phyloP scores from a whole-genome alignment of 2,797 vertebrate genomes.

The Salarias fasciatus region DNA sequence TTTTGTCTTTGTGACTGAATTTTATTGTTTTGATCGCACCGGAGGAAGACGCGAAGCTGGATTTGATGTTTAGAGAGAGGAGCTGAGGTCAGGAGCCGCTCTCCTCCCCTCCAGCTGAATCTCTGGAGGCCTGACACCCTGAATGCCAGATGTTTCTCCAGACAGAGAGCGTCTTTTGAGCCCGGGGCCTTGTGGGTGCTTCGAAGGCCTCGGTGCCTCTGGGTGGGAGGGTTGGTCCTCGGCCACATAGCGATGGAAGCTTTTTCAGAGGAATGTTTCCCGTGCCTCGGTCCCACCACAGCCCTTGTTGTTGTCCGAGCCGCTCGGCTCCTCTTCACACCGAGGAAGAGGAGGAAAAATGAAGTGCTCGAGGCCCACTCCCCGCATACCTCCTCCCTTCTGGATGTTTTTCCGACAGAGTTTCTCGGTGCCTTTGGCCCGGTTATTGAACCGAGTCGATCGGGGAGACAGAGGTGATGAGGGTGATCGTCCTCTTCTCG shows the following conservation, averaged over 20 bases:
- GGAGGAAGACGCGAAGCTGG: neutral
- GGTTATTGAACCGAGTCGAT: neutral
- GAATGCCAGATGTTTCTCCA: constrained; percentile 79
- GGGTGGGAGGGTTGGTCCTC: constrained; percentile 81
- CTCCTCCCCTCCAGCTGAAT: constrained; percentile 67
- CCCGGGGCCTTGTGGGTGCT: constrained; percentile 81
- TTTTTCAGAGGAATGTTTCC: constrained; percentile 87
- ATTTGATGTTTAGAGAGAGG: neutral
- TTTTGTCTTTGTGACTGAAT: no score
- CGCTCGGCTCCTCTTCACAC: constrained; percentile 64
- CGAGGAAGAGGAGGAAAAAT: constrained; percentile 68
- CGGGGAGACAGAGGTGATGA: constrained; percentile 4
- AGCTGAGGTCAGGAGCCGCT: constrained; percentile 9
- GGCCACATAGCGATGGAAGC: constrained; percentile 87
- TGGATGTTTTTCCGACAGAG: constrained; percentile 49
- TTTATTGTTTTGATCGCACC: neutral
- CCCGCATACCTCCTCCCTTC: constrained; percentile 80
- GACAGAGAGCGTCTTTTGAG: constrained; percentile 83
- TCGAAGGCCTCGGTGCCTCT: constrained; percentile 60
- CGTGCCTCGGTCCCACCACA: constrained; percentile 86
- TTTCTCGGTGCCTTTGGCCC: no score
- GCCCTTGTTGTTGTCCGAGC: constrained; percentile 86
- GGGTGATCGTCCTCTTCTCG: constrained; percentile 16
- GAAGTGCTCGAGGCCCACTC: constrained; percentile 82
- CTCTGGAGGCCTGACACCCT: constrained; percentile 60